Base-by-base conservation (phyloP, 2,888 invertebrate genomes). In the Blastobasis adustella region DNA sequence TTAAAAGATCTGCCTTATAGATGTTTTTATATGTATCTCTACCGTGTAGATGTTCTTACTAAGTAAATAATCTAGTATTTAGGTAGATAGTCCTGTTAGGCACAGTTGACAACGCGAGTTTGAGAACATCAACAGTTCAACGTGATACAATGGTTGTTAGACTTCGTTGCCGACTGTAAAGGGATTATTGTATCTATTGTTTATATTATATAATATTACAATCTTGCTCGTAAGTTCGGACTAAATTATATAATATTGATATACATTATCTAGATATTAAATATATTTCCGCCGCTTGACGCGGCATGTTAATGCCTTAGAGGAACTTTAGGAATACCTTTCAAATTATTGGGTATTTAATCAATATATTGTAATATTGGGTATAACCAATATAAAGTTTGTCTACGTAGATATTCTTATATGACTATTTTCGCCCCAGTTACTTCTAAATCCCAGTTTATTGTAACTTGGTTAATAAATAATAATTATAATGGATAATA, bases 1-100 rank as follows among this genome's bases (percentile, higher is more conserved):
- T 78, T 81, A 79, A 72, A 78, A 75, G 74, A 80, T 82, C 84
- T 87, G 86, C 86, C 86, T 87, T 87, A 86, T 85, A 80, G 80
- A 71, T 87, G 84, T 86, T 79, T 82, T 80, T 82, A 79, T 79
- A 80, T 76, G 64, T 82, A 76, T 78, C 76, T 82, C 73, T 77
- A 76, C 63, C 65, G 71, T 73, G 65, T 71, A 64, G 64, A 60
- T 63, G 61, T 61, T 69, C 63, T 67, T 64, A 55, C 55, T 54
- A 49, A 38, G 43, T 23, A 10, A 7, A 47, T 49, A 10, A 41
- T 52, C 54, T 54, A 50, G 58, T 63, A 65, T 61, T 63, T 66
- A 64, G 60, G 63, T 61, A 56, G 62, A 63, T 57, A 54, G 67
- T 63, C 66, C 23, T 23, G 23, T 23, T 23, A 23, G 23, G 23